Percentiles rank a stretch among this genome's conserved stretches.
These are phyloP conservation scores for Pelodytes ibericus DNA, from an alignment of 2,797 vertebrate genomes.

Conservation along the genomic window DNA sequence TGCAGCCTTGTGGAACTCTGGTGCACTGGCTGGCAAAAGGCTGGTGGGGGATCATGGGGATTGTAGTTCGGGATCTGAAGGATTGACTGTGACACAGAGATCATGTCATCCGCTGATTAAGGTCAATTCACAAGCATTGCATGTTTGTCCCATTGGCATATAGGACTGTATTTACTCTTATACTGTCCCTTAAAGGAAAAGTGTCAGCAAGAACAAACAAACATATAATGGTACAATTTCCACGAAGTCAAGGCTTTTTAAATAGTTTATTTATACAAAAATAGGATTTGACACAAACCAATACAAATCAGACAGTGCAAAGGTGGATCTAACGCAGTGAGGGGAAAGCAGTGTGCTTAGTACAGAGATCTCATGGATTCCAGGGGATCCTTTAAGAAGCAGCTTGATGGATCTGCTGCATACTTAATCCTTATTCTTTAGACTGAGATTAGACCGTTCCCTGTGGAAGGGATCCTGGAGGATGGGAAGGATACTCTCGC, in stretches of 20 bases:
- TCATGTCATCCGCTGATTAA: too few species aligned
- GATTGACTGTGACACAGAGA: too few species aligned
- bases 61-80: too few species aligned
- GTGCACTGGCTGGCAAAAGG: too few species aligned
- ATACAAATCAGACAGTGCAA: constrained; percentile 36
- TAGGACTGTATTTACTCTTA: too few species aligned
- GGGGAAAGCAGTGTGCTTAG: constrained; percentile 1
- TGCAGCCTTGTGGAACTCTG: too few species aligned
- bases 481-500: background rate
- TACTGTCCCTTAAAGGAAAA: too few species aligned
- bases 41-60: too few species aligned
- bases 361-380: background rate
- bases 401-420: background rate
- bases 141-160: too few species aligned
- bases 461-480: background rate
- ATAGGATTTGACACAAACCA: constrained; percentile 32
- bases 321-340: constrained; percentile 7
- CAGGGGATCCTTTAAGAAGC: background rate
- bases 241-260: background rate
- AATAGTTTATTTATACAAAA: constrained; percentile 35
- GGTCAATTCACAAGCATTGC: too few species aligned
- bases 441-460: background rate
- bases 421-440: background rate
- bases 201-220: too few species aligned
- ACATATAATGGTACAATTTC: too few species aligned